A percentile compares a stretch with the other conserved stretches of the same genome.
These are phyloP conservation scores for Uloborus plumipes DNA, from an alignment of 2,888 invertebrate species.

Conservation along the genomic window DNA sequence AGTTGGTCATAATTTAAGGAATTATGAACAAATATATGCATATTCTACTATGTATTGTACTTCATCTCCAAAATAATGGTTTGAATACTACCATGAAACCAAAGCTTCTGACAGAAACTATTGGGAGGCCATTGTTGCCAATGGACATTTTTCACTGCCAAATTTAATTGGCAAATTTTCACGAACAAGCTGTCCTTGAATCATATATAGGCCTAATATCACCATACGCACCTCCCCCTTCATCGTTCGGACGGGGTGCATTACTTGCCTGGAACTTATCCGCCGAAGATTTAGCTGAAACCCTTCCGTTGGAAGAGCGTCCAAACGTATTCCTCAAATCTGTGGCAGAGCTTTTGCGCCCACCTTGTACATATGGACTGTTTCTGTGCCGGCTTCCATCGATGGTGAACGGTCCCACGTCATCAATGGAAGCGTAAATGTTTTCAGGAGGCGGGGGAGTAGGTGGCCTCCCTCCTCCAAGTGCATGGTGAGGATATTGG, in stretches of 20 bases:
- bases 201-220: constrained; percentile 65
- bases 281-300: neutral
- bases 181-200: constrained; percentile 63
- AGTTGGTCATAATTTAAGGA: no score
- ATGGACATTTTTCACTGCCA: constrained; percentile 23
- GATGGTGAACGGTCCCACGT: constrained; percentile 64
- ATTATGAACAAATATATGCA: no score
- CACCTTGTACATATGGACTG: constrained; percentile 24
- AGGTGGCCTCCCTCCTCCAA: constrained; percentile 46
- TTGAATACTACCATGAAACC: no score
- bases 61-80: no score
- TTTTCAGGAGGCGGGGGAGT: constrained; percentile 62
- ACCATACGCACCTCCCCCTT: constrained; percentile 60
- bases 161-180: constrained; percentile 20
- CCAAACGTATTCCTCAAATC: constrained; percentile 58
- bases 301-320: constrained; percentile 6
- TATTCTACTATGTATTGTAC: no score
- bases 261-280: constrained; percentile 57
- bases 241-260: constrained; percentile 42
- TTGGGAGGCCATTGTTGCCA: neutral
- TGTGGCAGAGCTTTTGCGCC: constrained; percentile 35
- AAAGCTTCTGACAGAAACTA: no score
- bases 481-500: constrained; percentile 47
- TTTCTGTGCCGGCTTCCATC: constrained; percentile 54
- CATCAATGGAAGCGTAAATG: constrained; percentile 64